Evolutionary conservation across 2,113 vertebrate species (phyloP).

Genomic region (Aegotheles bennettii): DNA sequence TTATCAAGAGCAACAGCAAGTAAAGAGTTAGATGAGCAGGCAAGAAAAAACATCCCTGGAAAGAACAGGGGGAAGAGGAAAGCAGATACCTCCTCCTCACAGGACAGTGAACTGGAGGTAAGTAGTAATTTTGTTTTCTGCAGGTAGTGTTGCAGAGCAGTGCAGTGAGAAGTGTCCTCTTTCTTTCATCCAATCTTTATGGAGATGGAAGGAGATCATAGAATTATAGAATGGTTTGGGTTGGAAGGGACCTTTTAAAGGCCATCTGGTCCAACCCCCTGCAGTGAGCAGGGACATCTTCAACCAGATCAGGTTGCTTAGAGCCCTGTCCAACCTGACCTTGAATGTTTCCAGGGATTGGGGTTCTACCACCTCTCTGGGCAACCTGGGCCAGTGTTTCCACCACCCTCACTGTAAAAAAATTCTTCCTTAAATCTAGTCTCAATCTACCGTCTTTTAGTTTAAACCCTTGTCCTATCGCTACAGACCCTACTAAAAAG

Average conservation of each 20-base stretch:
- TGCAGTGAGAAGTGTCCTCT: background rate
- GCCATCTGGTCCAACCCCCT: background rate
- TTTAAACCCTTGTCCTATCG: background rate
- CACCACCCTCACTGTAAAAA: background rate
- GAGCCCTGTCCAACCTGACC: rapidly evolving
- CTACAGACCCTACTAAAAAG: background rate
- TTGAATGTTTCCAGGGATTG: background rate
- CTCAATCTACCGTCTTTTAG: background rate
- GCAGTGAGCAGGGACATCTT: background rate
- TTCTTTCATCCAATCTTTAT: background rate
- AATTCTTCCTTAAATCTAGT: background rate
- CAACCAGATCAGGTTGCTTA: background rate
- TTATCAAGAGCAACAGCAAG: conserved; percentile 73
- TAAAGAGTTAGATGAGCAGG: conserved; percentile 86
- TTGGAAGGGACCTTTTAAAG: background rate
- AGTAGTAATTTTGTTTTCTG: background rate
- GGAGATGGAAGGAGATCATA: background rate
- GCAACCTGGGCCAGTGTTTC: background rate
- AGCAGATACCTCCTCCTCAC: conserved; percentile 79
- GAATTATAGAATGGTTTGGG: background rate
- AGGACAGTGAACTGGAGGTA: conserved; percentile 92
- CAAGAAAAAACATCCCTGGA: conserved; percentile 84
- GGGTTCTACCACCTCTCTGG: background rate
- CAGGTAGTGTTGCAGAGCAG: background rate
- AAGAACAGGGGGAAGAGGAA: conserved; percentile 95